A percentile compares a stretch with the other conserved stretches of the same genome.
Evolutionary conservation across 2,113 vertebrate species (phyloP).

Genomic region (Oncorhynchus keta): DNA sequence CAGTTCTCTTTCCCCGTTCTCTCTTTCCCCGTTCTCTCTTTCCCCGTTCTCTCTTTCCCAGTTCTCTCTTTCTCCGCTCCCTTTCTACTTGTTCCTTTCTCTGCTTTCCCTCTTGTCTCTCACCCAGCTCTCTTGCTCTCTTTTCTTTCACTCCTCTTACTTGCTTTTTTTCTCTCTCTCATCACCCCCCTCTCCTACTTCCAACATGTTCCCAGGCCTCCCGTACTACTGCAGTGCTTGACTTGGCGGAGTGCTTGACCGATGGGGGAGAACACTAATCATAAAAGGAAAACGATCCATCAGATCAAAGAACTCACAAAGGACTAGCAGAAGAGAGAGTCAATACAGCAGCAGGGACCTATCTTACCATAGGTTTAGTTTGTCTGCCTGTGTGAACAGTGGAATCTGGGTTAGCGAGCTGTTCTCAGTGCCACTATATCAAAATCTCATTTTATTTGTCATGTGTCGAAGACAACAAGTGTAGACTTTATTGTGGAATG

Average conservation of each 20-base stretch:
- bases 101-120: not conserved
- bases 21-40: too few species aligned
- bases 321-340: not conserved
- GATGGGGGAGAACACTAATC: not conserved
- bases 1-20: too few species aligned
- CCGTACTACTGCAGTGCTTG: not conserved
- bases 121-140: not conserved
- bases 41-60: too few species aligned
- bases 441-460: not conserved
- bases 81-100: not conserved
- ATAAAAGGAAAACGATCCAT: not conserved
- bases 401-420: too few species aligned
- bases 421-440: not conserved
- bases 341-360: not conserved
- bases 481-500: too few species aligned
- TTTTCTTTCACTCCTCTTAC: not conserved
- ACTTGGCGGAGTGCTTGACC: not conserved
- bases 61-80: not conserved
- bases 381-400: not conserved
- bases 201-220: conserved; percentile 4
- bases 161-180: not conserved
- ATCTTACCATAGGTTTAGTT: not conserved
- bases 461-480: too few species aligned
- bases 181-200: not conserved
- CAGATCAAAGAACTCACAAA: not conserved